These are phyloP conservation scores for Sapayoa aenigma DNA, from an alignment of 2,113 vertebrate genomes.

Conservation along the genomic window DNA sequence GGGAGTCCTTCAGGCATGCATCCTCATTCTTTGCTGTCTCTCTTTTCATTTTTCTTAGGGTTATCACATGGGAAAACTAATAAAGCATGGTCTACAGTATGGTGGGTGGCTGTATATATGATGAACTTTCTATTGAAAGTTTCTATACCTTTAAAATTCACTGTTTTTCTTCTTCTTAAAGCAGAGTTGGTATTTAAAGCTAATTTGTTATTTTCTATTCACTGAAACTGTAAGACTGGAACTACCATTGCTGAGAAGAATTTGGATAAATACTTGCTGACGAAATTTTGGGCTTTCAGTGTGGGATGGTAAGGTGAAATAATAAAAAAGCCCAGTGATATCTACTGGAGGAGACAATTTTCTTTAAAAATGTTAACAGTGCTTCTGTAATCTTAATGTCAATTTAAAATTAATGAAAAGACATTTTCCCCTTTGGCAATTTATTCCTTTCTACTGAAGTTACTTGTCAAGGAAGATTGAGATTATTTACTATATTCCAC, in stretches of 20 bases:
- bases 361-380: background rate
- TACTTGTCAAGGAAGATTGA: background rate
- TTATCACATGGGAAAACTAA: slow-evolving; percentile 2
- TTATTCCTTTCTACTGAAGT: background rate
- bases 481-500: background rate
- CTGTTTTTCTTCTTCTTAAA: background rate
- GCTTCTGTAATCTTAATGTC: background rate
- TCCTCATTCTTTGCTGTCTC: background rate
- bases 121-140: background rate
- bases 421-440: background rate
- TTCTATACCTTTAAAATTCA: background rate
- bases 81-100: background rate
- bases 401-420: background rate
- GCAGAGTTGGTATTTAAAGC: background rate
- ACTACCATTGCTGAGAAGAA: background rate
- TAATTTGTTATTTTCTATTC: background rate
- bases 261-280: background rate
- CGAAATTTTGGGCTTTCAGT: background rate
- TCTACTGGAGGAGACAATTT: background rate
- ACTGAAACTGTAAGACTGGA: background rate
- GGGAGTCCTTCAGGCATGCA: background rate
- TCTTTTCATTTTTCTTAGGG: background rate
- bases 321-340: background rate
- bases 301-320: background rate
- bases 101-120: background rate